phyloP scores from a whole-genome alignment of 2,113 vertebrate species.

The Catharus bicknelli region DNA sequence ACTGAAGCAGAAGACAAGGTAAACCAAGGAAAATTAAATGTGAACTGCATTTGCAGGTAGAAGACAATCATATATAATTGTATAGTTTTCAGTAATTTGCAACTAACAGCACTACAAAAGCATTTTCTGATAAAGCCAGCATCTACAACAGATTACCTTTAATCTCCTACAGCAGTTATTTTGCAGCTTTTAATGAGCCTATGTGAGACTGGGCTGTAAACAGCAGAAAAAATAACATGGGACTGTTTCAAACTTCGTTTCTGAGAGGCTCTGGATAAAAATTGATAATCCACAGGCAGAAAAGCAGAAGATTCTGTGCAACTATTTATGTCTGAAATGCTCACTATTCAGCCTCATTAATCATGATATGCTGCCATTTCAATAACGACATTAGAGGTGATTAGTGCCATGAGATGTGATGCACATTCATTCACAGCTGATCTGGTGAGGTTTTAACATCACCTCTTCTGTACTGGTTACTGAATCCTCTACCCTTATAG shows the following conservation, averaged over 20 bases:
- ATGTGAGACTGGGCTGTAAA: background rate
- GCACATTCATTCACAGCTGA: background rate
- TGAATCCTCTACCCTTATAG: background rate
- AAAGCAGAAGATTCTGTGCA: background rate
- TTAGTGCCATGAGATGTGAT: background rate
- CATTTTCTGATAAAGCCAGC: background rate
- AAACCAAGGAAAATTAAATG: slow-evolving; percentile 4
- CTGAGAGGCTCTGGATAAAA: background rate
- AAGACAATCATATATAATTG: background rate
- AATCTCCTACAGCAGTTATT: background rate
- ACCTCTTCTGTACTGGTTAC: background rate
- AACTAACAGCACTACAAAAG: background rate
- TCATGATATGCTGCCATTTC: background rate
- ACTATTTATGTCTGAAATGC: background rate
- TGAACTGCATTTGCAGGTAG: background rate
- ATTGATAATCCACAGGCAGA: background rate
- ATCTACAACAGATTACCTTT: background rate
- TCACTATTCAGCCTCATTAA: background rate
- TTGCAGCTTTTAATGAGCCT: background rate
- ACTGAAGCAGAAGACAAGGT: background rate
- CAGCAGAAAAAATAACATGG: background rate
- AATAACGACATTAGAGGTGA: background rate
- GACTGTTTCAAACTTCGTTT: background rate
- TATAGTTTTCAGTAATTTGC: background rate
- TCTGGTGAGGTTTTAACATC: background rate